Base-by-base conservation (phyloP, 2,113 vertebrate genomes). In the Forbesichthys papilliferus region DNA sequence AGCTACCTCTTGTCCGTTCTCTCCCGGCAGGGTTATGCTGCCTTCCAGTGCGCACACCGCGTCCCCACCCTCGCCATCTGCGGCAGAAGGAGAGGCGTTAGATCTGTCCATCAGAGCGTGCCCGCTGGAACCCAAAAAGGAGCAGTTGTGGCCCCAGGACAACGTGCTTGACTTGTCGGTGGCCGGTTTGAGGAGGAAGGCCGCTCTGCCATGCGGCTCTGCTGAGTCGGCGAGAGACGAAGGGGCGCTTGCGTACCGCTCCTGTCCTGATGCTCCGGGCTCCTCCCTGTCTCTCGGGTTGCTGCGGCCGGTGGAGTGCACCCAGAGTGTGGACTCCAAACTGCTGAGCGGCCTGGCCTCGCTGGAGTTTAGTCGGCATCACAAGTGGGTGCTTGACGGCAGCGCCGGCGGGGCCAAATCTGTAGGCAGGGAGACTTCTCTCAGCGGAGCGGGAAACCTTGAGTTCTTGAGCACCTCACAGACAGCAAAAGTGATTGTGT, bases 401-500 rank as follows among this genome's bases (percentile, higher is more conserved):
- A 88, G 88, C 1, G 82, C 83, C 20, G 74, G 75, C 1, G 85
- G 86, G 9, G 77, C 83, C 0, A 73, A 67, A 66, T 84, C 82
- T 27, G 70, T 77, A 79, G 90, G 79, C 61, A 87, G 92, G 0
- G 95, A 95, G 48, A 85, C 95, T 33, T 92, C 95, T 61, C 88
- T 94, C 20, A 80, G 91, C 73, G 67, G 79, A 0, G 64, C 80
- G 0, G 94, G 92, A 71, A 95, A 95, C 92, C 93, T 93, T 2
- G 96, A 98, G 88, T 92, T 95, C 5, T 91, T 95, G 83, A 94
- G 94, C 78, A 92, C 94, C 61, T 95, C 96, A 5, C 96, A 98
- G 92, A 95, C 96, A 0, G 94, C 97, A 86, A 98, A 98, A 90
- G 97, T 99, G 74, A 98, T 99, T 1, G 97, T 99, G 63, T 96